Evolutionary conservation across 2,888 invertebrate genomes (phyloP), one percentile per base, ranked within the genome.

Genomic region (Halictus ligatus): DNA sequence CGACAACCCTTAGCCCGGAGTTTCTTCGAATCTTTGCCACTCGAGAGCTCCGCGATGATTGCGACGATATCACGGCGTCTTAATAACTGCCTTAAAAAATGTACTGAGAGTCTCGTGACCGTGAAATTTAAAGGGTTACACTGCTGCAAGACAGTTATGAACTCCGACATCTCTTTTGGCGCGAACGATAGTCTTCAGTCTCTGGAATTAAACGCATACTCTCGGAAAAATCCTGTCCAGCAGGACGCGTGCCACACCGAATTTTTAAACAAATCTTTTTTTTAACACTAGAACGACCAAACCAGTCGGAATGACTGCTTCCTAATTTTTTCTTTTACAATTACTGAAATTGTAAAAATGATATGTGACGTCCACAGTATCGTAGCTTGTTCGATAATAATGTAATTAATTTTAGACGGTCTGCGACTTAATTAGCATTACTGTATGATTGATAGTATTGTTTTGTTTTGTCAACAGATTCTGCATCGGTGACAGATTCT

Each of bases 401-500:
- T 35, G 5, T 2, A 35, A 35, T 35, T 35, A 35, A 35, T 35
- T 35, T 35, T 0, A 35, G 35, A 35, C 35, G 5, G 35, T 35
- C 35, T 35, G 35, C 35, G 35, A 35, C 35, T 2, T 21, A 10
- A 1, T 58, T 64, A 12, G 48, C 46, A 50, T 29, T 12, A 58
- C 15, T 3, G 4, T 18, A 67, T 10, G 10, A 35, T 67, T 35
- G 1, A 67, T 18, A 10, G 40, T 43, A 69, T 35, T 43, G 29
- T 58, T 74, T 12, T 29, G n/a, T 25, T 75, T 29, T 92, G 92
- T 91, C 94, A 93, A 21, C 96, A 98, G 99, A 97, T 99, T 99
- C 96, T 99, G 99, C 96, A 98, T 99, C 75, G 99, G 99, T 46
- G 99, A 99, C 95, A 97, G 98, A 93, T 99, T 98, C 95, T 99